Conservation (phyloP, 1,140 invertebrate species). For the Lucilia sericata region DNA sequence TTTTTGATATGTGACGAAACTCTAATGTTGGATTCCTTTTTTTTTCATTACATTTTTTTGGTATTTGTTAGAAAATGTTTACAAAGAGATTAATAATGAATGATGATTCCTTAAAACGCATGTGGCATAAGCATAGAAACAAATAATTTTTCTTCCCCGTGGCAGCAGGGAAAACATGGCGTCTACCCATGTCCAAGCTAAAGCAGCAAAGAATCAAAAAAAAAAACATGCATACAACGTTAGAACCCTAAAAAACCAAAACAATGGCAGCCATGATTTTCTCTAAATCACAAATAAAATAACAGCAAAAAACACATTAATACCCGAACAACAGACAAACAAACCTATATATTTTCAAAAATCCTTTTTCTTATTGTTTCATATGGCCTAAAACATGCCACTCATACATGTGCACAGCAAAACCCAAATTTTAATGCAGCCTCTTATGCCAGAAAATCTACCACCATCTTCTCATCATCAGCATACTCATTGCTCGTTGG, state of each 20-base stretch:
- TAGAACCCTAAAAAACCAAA: background rate
- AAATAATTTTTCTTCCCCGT: constrained; percentile 35
- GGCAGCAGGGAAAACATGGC: background rate
- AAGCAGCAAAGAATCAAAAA: background rate
- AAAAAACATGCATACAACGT: background rate
- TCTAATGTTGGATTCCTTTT: background rate
- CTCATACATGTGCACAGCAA: background rate
- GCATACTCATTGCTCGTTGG: background rate
- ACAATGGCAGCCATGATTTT: constrained; percentile 41
- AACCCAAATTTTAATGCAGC: background rate
- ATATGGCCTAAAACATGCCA: background rate
- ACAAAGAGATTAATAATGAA: constrained; percentile 40
- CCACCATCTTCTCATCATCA: background rate
- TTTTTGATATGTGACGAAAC: background rate
- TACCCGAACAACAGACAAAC: background rate
- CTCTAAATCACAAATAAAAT: background rate
- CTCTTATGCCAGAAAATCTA: background rate
- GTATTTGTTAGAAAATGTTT: constrained; percentile 12
- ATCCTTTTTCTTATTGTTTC: constrained; percentile 27
- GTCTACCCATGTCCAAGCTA: background rate
- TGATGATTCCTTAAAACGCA: constrained; percentile 35
- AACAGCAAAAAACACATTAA: background rate
- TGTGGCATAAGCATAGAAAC: constrained; percentile 31
- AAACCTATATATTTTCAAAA: background rate
- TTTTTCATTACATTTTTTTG: background rate